phyloP scores from a whole-genome alignment of 2,888 invertebrate genomes.

The Hartigia nigra region DNA sequence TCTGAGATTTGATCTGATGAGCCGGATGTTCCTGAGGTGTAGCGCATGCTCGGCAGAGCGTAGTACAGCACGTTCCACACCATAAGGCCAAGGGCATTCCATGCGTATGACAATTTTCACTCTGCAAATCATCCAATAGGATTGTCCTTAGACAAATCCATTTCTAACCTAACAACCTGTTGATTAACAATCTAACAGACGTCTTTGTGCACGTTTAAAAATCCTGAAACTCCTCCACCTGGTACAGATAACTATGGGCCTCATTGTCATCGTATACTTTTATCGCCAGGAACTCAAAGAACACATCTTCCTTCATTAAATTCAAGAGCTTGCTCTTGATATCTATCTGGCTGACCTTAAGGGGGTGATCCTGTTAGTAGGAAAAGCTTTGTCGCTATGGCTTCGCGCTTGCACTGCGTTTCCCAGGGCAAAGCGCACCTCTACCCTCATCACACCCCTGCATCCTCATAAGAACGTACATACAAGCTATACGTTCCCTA shows the following conservation, averaged over 20 bases:
- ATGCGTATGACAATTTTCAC: slow-evolving; percentile 78
- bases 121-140: slow-evolving; percentile 43
- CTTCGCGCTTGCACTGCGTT: slow-evolving; percentile 39
- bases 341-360: slow-evolving; percentile 30
- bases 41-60: slow-evolving; percentile 77
- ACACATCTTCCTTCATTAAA: neutral
- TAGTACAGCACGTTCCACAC: slow-evolving; percentile 75
- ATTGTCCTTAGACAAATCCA: neutral
- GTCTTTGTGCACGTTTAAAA: neutral
- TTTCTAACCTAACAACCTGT: neutral
- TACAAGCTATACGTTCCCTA: neutral
- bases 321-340: neutral
- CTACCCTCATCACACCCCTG: neutral
- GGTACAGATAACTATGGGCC: neutral
- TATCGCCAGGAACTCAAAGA: neutral
- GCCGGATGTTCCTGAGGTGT: slow-evolving; percentile 74
- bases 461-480: neutral
- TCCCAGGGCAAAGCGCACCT: slow-evolving; percentile 1
- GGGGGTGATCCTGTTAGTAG: slow-evolving; percentile 49
- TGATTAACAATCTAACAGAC: neutral
- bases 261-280: neutral
- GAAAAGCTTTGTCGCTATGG: slow-evolving; percentile 42
- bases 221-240: neutral
- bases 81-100: slow-evolving; percentile 79
- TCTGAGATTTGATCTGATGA: slow-evolving; percentile 77